A percentile compares a stretch with the other conserved stretches of the same genome.
These are phyloP conservation scores for Athene cunicularia DNA, from an alignment of 2,113 vertebrate species.

Conservation along the genomic window DNA sequence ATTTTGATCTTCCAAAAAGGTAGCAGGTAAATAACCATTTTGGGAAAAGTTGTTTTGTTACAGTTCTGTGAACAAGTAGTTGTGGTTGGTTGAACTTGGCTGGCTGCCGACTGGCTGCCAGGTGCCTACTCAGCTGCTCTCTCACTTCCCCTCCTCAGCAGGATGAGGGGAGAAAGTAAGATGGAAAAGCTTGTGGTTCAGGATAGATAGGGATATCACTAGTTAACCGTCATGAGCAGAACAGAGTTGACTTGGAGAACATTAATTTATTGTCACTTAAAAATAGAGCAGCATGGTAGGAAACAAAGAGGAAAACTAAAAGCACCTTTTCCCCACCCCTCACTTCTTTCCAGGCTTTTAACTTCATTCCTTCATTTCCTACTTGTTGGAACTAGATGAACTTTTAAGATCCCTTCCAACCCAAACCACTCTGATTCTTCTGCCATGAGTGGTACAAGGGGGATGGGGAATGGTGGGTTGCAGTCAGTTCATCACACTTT, in stretches of 20 bases:
- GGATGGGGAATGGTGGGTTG: rapidly evolving
- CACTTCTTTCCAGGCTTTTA: neutral
- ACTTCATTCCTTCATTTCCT: neutral
- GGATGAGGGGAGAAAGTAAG: neutral
- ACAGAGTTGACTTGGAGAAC: neutral
- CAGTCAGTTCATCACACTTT: neutral
- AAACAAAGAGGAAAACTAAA: neutral
- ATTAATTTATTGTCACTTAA: neutral
- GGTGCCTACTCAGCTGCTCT: no score
- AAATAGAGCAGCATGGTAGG: neutral
- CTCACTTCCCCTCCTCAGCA: rapidly evolving
- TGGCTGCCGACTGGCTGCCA: neutral
- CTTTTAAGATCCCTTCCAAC: no score
- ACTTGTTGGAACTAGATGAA: no score
- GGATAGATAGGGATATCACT: rapidly evolving
- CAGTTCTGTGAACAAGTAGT: neutral
- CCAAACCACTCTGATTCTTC: neutral
- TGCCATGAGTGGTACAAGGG: neutral
- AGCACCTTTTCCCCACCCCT: neutral
- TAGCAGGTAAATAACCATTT: neutral
- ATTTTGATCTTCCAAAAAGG: neutral
- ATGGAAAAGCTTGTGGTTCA: neutral
- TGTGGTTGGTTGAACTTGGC: neutral
- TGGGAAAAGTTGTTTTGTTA: neutral
- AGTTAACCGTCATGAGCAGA: neutral